These are phyloP conservation scores for Chionodraco myersi DNA, from an alignment of 2,113 vertebrate genomes.

Conservation along the genomic window DNA sequence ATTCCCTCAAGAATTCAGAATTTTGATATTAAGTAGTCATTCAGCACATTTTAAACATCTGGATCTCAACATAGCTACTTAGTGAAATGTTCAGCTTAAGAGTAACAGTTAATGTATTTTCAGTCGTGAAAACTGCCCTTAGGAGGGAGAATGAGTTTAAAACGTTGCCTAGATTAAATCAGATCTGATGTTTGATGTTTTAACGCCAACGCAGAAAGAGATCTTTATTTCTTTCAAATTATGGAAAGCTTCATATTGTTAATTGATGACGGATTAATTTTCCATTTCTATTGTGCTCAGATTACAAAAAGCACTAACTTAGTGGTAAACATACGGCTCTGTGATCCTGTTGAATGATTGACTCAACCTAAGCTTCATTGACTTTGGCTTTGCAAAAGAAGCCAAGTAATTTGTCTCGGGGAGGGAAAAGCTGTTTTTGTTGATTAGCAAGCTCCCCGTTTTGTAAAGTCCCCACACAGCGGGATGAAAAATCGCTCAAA, in stretches of 20 bases:
- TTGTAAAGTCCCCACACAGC: constrained; percentile 48
- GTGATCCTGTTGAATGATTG: constrained; percentile 50
- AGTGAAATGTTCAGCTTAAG: constrained; percentile 23
- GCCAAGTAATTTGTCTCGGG: constrained; percentile 60
- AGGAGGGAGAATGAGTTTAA: constrained; percentile 44
- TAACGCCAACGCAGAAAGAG: constrained; percentile 12
- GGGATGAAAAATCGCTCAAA: constrained; percentile 58
- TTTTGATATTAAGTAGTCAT: constrained; percentile 35
- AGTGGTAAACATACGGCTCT: constrained; percentile 46
- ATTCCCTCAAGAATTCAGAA: constrained; percentile 43
- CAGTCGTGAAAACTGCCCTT: constrained; percentile 31
- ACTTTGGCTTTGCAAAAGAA: constrained; percentile 58
- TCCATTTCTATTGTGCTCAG: constrained; percentile 43
- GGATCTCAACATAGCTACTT: neutral
- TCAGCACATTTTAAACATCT: constrained; percentile 37
- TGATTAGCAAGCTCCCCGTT: constrained; percentile 61
- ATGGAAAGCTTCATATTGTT: constrained; percentile 25
- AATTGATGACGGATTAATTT: constrained; percentile 59
- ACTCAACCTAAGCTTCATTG: constrained; percentile 48
- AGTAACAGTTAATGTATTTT: constrained; percentile 50
- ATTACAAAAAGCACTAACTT: constrained; percentile 37
- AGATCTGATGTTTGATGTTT: constrained; percentile 43
- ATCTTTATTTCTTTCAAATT: constrained; percentile 22
- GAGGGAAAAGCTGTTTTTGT: constrained; percentile 63
- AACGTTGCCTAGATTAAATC: constrained; percentile 43